Evolutionary conservation across 2,797 vertebrate genomes (phyloP).

Genomic region (Gobionotothen gibberifrons): DNA sequence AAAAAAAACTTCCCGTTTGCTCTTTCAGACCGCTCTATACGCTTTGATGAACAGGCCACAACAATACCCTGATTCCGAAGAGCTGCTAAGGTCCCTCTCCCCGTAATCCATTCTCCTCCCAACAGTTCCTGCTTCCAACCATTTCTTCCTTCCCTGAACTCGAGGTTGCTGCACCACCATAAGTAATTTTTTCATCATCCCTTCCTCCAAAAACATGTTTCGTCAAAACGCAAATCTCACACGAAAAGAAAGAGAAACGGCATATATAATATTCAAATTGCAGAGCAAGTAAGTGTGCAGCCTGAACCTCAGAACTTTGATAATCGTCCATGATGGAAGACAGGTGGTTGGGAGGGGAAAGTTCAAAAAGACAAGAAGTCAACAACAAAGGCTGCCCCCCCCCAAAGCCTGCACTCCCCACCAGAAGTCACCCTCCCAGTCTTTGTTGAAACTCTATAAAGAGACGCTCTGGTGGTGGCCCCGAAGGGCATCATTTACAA

Average conservation of each 20-base stretch:
- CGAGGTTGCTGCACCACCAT: conserved; percentile 56
- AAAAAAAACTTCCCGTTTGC: conserved; percentile 40
- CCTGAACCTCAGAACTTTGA: conserved; percentile 50
- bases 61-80: conserved; percentile 77
- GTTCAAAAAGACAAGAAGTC: conserved; percentile 65
- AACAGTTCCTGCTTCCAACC: conserved; percentile 34
- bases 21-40: conserved; percentile 59
- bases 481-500: conserved; percentile 63
- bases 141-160: conserved; percentile 61
- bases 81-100: conserved; percentile 48
- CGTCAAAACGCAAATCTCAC: not conserved
- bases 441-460: conserved; percentile 71
- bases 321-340: conserved; percentile 52
- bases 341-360: conserved; percentile 64
- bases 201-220: conserved; percentile 2
- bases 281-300: not conserved
- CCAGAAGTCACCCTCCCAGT: conserved; percentile 37
- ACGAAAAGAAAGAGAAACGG: not conserved
- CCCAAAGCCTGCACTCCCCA: conserved; percentile 22
- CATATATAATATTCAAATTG: conserved; percentile 2
- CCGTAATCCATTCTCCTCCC: conserved; percentile 69
- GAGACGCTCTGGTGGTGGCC: conserved; percentile 46
- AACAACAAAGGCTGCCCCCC: conserved; percentile 65
- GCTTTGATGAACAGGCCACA: conserved; percentile 75
- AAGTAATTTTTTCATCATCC: conserved; percentile 16